Evolutionary conservation across 2,888 invertebrate genomes (phyloP).

Genomic region (Drosophila anceps): DNA sequence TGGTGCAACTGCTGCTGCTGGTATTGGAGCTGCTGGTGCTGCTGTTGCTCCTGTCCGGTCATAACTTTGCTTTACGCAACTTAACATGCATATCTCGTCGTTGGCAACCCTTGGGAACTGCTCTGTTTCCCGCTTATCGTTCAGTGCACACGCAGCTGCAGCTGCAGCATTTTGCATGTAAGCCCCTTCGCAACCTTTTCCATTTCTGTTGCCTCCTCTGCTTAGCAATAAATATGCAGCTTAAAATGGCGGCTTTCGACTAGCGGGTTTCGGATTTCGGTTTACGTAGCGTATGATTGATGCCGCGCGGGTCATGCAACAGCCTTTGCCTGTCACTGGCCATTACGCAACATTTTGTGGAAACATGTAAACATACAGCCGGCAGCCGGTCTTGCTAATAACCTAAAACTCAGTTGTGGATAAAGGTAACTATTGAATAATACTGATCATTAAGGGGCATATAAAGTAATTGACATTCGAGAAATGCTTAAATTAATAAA

Average conservation of each 20-base stretch:
- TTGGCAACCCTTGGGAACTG: conserved; percentile 61
- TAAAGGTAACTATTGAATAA: neutral
- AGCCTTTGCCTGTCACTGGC: conserved; percentile 25
- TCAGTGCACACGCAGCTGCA: conserved; percentile 69
- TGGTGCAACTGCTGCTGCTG: conserved; percentile 20
- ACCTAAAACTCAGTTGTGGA: conserved; percentile 8
- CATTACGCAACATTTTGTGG: conserved; percentile 59
- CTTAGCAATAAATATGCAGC: conserved; percentile 80
- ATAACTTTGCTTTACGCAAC: conserved; percentile 79
- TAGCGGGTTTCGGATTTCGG: conserved; percentile 79
- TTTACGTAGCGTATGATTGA: conserved; percentile 79
- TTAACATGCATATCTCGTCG: conserved; percentile 81
- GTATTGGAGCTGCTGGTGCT: conserved; percentile 25
- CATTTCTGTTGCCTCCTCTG: conserved; percentile 41
- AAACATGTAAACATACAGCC: conserved; percentile 23
- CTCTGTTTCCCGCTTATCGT: conserved; percentile 67
- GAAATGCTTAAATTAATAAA: no score
- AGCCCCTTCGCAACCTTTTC: conserved; percentile 1
- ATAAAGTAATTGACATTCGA: neutral
- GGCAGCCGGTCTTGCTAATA: conserved; percentile 15
- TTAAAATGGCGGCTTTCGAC: conserved; percentile 80
- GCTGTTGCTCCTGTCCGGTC: conserved; percentile 53
- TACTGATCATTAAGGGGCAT: neutral
- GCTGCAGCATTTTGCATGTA: conserved; percentile 71
- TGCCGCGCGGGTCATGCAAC: conserved; percentile 55